Conservation (phyloP, 2,888 invertebrate species). For the Tetranychus piercei region DNA sequence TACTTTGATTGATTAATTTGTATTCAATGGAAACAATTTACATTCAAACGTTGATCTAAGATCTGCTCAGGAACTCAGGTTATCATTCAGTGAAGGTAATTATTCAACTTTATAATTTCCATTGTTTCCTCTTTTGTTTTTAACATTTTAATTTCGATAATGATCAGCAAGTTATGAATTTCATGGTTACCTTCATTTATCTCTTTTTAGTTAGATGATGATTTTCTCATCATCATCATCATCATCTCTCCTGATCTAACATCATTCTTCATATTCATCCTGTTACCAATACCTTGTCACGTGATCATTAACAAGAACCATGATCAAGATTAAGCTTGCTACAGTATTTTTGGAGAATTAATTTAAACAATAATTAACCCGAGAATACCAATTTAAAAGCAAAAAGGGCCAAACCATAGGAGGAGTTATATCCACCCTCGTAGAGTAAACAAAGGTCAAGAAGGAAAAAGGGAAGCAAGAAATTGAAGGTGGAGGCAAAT, state of each 20-base stretch:
- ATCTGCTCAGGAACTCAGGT: not conserved
- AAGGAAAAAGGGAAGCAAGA: not conserved
- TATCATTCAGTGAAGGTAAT: not conserved
- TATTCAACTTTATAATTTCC: not conserved
- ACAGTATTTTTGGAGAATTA: not conserved
- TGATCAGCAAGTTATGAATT: not conserved
- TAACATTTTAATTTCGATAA: not conserved
- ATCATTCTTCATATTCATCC: not conserved
- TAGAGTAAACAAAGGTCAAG: not conserved
- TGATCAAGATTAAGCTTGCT: not conserved
- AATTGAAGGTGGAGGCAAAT: not conserved
- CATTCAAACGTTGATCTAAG: not conserved
- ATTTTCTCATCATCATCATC: not conserved
- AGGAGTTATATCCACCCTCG: not conserved
- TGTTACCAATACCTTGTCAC: not conserved
- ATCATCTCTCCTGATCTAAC: not conserved
- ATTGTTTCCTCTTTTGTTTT: conserved; percentile 1
- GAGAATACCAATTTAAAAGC: not conserved
- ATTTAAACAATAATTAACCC: not conserved
- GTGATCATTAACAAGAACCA: not conserved
- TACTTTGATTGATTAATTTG: no score
- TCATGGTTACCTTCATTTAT: not conserved
- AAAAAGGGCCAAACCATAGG: not conserved
- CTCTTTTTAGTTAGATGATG: not conserved
- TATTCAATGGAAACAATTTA: not conserved